These are phyloP conservation scores for Cygnus buccinator DNA, from an alignment of 2,113 vertebrate genomes.

Conservation along the genomic window DNA sequence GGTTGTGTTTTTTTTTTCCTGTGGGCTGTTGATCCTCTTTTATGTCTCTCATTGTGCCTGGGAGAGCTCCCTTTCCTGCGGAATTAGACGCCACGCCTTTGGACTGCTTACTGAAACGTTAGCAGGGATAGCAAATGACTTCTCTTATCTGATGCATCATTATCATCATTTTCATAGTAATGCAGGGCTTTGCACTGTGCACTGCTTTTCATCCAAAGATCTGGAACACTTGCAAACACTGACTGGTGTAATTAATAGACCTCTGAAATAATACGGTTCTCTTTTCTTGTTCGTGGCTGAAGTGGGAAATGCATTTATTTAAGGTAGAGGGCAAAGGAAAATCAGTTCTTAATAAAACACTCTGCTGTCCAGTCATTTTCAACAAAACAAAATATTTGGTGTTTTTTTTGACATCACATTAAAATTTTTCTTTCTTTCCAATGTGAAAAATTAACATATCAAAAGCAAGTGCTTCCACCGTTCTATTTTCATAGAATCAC, in stretches of 20 bases:
- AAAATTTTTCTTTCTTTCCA: not conserved
- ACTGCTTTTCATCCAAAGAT: not conserved
- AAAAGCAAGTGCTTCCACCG: not conserved
- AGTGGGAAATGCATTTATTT: not conserved
- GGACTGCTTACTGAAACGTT: not conserved
- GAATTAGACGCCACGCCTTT: not conserved
- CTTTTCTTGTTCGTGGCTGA: not conserved
- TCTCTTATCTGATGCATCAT: not conserved
- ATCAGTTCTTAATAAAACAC: not conserved
- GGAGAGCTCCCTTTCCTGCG: not conserved
- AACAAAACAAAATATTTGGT: not conserved
- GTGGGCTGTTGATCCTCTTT: not conserved
- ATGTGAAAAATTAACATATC: not conserved
- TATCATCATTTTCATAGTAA: not conserved
- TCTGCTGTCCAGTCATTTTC: not conserved
- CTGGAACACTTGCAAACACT: not conserved
- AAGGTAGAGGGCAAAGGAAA: not conserved
- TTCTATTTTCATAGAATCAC: not conserved
- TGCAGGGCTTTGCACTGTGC: not conserved
- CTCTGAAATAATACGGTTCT: not conserved
- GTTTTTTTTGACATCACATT: rapidly evolving
- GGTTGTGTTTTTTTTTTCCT: not conserved
- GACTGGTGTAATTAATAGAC: not conserved
- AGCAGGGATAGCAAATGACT: not conserved
- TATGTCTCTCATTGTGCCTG: not conserved